Conservation (phyloP, 2,113 vertebrate genomes). For the Arvicanthis niloticus region DNA sequence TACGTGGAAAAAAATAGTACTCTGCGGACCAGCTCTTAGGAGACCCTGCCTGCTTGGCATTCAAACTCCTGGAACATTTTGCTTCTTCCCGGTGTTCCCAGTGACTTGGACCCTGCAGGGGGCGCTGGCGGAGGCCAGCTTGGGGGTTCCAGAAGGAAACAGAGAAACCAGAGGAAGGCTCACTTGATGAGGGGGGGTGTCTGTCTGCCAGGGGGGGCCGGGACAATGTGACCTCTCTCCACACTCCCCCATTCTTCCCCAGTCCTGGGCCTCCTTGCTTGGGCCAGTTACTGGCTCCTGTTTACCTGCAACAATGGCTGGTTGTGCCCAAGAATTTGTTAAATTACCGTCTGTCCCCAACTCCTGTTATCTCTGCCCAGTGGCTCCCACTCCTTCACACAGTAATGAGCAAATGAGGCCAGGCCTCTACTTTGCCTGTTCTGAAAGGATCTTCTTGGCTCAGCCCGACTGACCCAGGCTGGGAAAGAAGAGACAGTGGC, state of each 20-base stretch:
- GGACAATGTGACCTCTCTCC: slow-evolving; percentile 61
- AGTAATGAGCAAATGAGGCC: slow-evolving; percentile 89
- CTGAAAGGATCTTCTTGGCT: slow-evolving; percentile 90
- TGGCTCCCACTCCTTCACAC: slow-evolving; percentile 84
- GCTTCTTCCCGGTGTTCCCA: slow-evolving; percentile 48
- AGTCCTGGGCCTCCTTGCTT: slow-evolving; percentile 72
- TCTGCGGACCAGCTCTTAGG: slow-evolving; percentile 13
- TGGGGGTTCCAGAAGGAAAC: slow-evolving; percentile 33
- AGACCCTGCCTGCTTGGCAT: slow-evolving; percentile 47
- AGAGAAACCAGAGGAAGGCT: slow-evolving; percentile 53
- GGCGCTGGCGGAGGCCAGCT: slow-evolving; percentile 80
- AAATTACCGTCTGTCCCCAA: slow-evolving; percentile 85
- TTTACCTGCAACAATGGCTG: slow-evolving; percentile 88
- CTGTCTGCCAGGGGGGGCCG: slow-evolving; percentile 45
- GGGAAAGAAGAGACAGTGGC: slow-evolving; percentile 88
- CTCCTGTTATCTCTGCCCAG: slow-evolving; percentile 87
- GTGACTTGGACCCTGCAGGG: slow-evolving; percentile 74
- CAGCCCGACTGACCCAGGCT: slow-evolving; percentile 87
- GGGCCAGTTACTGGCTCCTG: slow-evolving; percentile 74
- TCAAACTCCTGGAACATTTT: slow-evolving; percentile 73
- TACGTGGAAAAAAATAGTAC: background rate
- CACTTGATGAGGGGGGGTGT: slow-evolving; percentile 52
- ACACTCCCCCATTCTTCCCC: slow-evolving; percentile 53
- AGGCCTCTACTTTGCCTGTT: slow-evolving; percentile 86
- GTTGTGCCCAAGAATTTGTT: slow-evolving; percentile 88